Evolutionary conservation across 2,113 vertebrate species (phyloP).

Genomic region (Psettodes erumei): DNA sequence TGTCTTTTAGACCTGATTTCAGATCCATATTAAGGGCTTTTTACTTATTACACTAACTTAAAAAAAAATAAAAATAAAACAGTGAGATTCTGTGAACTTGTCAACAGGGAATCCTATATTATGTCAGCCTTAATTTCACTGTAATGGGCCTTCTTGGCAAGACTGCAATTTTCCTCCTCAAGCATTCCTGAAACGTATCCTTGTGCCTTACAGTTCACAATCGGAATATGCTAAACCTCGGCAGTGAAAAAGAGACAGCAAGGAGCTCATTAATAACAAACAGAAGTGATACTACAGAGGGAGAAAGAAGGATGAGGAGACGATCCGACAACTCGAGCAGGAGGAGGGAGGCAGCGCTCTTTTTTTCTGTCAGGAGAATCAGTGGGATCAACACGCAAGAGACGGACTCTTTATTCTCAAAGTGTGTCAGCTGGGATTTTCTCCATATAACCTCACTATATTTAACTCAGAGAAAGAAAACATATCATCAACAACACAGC

Average conservation of each 20-base stretch:
- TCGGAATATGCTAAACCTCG: conserved; percentile 47
- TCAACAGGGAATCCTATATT: background rate
- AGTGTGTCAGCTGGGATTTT: conserved; percentile 14
- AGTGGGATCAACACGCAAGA: conserved; percentile 1
- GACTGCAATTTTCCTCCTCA: background rate
- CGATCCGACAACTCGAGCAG: background rate
- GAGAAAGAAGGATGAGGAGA: conserved; percentile 3
- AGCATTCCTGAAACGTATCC: conserved; percentile 19
- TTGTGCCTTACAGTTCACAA: conserved; percentile 25
- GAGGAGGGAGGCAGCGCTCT: background rate
- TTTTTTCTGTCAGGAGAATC: conserved; percentile 19
- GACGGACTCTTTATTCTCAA: conserved; percentile 18
- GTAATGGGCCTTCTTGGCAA: background rate
- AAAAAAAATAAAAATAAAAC: too few species aligned
- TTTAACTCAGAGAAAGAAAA: background rate
- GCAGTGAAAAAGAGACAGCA: conserved; percentile 25
- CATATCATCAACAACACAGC: background rate
- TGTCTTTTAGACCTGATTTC: background rate
- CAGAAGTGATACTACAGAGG: conserved; percentile 30
- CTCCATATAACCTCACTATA: conserved; percentile 1
- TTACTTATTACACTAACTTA: background rate
- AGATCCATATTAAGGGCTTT: background rate
- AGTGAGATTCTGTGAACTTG: too few species aligned
- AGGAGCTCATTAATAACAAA: conserved; percentile 65
- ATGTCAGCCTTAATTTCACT: too few species aligned